A percentile compares a stretch with the other conserved stretches of the same genome.
These are phyloP conservation scores for Alethe diademata DNA, from an alignment of 2,113 vertebrate species.

Conservation along the genomic window DNA sequence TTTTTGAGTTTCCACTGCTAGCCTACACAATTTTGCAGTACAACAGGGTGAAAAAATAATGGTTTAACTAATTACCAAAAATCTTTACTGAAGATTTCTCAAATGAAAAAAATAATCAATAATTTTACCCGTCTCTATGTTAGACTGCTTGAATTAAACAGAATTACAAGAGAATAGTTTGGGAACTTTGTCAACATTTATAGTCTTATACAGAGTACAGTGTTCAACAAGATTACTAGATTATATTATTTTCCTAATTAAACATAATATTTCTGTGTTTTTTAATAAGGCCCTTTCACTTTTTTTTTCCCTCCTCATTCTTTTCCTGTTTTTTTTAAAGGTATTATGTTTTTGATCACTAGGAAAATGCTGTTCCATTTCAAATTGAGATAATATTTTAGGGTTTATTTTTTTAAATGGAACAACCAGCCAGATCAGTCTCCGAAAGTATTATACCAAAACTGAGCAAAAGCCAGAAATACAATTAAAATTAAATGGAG, in stretches of 20 bases:
- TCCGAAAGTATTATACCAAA: background rate
- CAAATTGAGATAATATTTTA: background rate
- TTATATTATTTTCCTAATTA: background rate
- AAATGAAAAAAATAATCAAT: background rate
- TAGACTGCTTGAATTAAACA: background rate
- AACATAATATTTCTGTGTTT: background rate
- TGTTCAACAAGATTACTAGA: background rate
- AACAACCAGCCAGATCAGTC: background rate
- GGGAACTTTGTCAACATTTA: background rate
- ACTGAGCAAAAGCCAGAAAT: background rate
- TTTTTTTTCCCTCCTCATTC: background rate
- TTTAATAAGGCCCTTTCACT: fast-evolving
- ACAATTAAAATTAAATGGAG: background rate
- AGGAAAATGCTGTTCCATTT: background rate
- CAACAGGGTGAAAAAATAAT: background rate
- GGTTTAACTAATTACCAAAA: background rate
- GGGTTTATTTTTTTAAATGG: background rate
- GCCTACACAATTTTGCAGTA: background rate
- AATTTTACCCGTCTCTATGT: background rate
- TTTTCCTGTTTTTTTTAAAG: background rate
- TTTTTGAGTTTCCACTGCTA: background rate
- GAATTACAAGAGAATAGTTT: background rate
- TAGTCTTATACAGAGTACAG: background rate
- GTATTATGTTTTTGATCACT: background rate
- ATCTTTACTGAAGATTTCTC: background rate